These are phyloP conservation scores for Epizoanthus ramosus DNA, from an alignment of 92 coral and sea anemone species.

Conservation along the genomic window DNA sequence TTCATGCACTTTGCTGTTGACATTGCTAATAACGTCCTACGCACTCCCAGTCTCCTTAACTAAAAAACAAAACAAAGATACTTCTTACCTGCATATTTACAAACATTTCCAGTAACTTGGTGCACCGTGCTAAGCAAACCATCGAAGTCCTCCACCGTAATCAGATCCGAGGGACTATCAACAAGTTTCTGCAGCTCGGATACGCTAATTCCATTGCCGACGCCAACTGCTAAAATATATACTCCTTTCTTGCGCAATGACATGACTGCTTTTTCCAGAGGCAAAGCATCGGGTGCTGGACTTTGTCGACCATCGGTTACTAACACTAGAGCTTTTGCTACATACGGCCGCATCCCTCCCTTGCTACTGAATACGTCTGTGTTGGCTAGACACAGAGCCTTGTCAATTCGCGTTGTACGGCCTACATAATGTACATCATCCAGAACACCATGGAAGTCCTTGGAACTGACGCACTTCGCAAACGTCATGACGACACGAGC, in stretches of 20 bases:
- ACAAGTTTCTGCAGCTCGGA: constrained; percentile 58
- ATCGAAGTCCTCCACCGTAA: constrained; percentile 54
- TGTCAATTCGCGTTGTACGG: constrained; percentile 65
- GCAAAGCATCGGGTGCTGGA: constrained; percentile 49
- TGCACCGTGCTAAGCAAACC: constrained; percentile 51
- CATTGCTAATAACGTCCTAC: too few relatives aligned
- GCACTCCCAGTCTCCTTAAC: too few relatives aligned
- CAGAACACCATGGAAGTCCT: constrained; percentile 24
- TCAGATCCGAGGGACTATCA: constrained; percentile 46
- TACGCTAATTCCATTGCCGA: constrained; percentile 55
- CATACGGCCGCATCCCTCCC: constrained; percentile 67
- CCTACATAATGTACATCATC: constrained; percentile 68
- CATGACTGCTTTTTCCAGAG: constrained; percentile 61
- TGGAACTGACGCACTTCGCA: constrained; percentile 13
- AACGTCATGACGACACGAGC: constrained; percentile 35
- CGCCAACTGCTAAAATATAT: constrained; percentile 58
- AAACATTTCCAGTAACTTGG: constrained; percentile 42
- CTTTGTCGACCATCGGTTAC: constrained; percentile 84
- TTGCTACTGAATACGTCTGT: constrained; percentile 58
- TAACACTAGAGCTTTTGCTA: constrained; percentile 62
- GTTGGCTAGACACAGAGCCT: constrained; percentile 60
- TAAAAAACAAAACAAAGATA: too few relatives aligned
- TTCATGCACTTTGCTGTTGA: too few relatives aligned
- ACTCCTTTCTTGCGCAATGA: constrained; percentile 67
- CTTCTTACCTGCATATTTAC: constrained; percentile 63